Conservation (phyloP, 2,113 vertebrate species). For the Cottus gobio region DNA sequence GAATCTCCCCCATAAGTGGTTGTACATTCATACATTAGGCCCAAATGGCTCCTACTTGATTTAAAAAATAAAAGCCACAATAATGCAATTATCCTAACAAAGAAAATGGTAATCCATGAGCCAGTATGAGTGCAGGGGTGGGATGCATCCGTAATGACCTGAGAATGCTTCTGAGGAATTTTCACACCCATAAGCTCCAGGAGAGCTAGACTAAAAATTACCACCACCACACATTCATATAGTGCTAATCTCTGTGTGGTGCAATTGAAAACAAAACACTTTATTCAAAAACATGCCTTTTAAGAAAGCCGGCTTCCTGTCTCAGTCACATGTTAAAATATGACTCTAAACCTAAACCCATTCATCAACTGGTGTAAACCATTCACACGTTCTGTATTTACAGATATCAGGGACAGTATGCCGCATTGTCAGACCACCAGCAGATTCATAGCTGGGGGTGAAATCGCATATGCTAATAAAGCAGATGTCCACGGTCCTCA, state of each 20-base stretch:
- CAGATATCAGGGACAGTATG: constrained; percentile 50
- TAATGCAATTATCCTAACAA: constrained; percentile 80
- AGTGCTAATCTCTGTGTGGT: constrained; percentile 32
- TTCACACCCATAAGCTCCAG: constrained; percentile 75
- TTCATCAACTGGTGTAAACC: not conserved
- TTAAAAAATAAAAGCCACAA: constrained; percentile 52
- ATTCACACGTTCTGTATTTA: constrained; percentile 26
- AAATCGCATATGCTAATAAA: constrained; percentile 83
- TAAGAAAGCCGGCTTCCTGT: constrained; percentile 17
- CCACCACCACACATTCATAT: constrained; percentile 44
- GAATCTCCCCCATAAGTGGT: constrained; percentile 40
- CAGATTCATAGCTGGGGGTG: constrained; percentile 73
- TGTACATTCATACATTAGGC: constrained; percentile 56
- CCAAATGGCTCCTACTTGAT: constrained; percentile 43
- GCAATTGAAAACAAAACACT: constrained; percentile 27
- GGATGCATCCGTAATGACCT: constrained; percentile 78
- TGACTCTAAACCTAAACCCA: not conserved
- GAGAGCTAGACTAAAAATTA: constrained; percentile 54
- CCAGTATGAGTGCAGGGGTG: constrained; percentile 72
- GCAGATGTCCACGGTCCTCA: constrained; percentile 81
- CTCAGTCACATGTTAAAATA: not conserved
- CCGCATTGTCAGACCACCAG: constrained; percentile 80
- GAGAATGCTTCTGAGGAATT: constrained; percentile 70
- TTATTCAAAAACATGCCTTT: constrained; percentile 30
- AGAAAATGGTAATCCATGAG: constrained; percentile 74